These are phyloP conservation scores for Teinopalpus imperialis DNA, from an alignment of 2,888 invertebrate species.

Conservation along the genomic window DNA sequence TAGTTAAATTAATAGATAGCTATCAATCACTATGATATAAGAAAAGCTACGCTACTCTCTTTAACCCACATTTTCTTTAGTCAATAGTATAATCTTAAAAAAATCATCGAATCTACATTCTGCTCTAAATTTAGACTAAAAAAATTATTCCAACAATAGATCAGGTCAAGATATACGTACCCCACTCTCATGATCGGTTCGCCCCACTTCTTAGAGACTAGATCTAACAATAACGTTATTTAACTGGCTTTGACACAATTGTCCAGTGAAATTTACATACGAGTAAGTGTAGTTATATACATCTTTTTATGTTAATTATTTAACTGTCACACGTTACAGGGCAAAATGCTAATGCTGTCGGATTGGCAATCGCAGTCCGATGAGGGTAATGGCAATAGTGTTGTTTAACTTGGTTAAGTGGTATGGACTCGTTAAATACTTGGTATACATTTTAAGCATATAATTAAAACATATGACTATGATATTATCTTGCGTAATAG, in stretches of 20 bases:
- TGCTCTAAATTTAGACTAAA: slow-evolving; percentile 10
- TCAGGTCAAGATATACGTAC: slow-evolving; percentile 15
- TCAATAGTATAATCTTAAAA: slow-evolving; percentile 6
- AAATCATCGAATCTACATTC: too few relatives aligned
- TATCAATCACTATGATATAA: too few relatives aligned
- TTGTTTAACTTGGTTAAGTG: slow-evolving; percentile 2
- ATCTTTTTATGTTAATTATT: slow-evolving; percentile 11
- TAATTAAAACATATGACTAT: too few relatives aligned
- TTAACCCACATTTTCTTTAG: not conserved
- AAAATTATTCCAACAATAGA: slow-evolving; percentile 5
- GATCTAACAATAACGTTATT: slow-evolving; percentile 32
- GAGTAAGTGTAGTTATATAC: not conserved
- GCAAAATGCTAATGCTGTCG: slow-evolving; percentile 9
- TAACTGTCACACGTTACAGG: slow-evolving; percentile 1
- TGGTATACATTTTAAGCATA: too few relatives aligned
- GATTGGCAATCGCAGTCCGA: slow-evolving; percentile 6
- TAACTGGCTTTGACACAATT: slow-evolving; percentile 19
- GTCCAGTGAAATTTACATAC: slow-evolving; percentile 9
- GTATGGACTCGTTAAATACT: not conserved
- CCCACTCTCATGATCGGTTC: slow-evolving; percentile 50
- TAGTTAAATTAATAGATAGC: too few relatives aligned
- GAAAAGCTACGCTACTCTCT: too few relatives aligned
- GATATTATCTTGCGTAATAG: too few relatives aligned
- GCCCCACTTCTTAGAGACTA: slow-evolving; percentile 49
- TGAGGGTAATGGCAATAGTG: not conserved